These are phyloP conservation scores for Uria aalge DNA, from an alignment of 2,113 vertebrate species.

Conservation along the genomic window DNA sequence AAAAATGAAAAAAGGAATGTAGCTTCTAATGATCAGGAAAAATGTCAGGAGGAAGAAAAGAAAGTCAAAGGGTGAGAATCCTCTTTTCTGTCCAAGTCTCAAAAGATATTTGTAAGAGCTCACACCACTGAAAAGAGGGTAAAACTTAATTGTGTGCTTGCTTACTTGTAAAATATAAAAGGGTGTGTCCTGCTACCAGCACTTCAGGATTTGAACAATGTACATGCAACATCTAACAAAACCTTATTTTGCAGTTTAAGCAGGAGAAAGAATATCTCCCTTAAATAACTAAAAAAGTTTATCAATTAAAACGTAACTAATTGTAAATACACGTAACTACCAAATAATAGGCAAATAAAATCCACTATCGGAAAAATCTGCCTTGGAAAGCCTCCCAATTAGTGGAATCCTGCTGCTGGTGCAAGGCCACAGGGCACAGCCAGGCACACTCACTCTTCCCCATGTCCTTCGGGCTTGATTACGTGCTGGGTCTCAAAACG, in stretches of 20 bases:
- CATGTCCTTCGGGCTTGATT: accelerated
- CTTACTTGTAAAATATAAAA: neutral
- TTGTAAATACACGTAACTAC: neutral
- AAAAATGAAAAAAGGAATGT: neutral
- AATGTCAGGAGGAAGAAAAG: neutral
- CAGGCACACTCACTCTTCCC: neutral
- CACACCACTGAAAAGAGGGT: neutral
- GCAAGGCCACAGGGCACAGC: neutral
- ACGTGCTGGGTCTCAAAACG: neutral
- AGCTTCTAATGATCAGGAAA: neutral
- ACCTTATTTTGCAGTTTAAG: neutral
- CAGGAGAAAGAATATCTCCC: neutral
- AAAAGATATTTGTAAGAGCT: neutral
- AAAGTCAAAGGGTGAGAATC: neutral
- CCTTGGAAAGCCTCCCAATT: neutral
- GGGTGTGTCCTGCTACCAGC: neutral
- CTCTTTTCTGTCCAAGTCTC: neutral
- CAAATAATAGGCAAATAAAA: neutral
- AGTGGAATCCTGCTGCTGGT: neutral
- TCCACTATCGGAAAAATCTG: neutral
- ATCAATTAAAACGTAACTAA: neutral
- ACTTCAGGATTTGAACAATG: neutral
- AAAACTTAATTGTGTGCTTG: neutral
- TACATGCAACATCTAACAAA: neutral
- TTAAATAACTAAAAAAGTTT: neutral